A percentile compares a stretch with the other conserved stretches of the same genome.
Evolutionary conservation across 2,797 vertebrate species (phyloP).

Genomic region (Tenualosa ilisha): DNA sequence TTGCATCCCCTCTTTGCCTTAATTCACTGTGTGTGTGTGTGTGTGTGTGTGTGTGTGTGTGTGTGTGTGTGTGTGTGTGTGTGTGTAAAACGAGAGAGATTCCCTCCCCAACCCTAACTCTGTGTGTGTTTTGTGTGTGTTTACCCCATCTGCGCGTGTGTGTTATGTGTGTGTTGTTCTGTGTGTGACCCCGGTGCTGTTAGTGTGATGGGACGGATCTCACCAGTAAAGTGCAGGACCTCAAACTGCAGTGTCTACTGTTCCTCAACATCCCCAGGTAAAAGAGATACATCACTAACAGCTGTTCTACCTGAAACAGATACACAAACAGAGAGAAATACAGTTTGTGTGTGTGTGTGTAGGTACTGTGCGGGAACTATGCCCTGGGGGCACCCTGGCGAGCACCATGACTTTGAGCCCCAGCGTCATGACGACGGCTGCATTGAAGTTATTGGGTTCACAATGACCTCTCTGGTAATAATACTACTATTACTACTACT

Average conservation of each 20-base stretch:
- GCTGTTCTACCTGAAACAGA: not conserved
- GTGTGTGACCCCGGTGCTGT: not conserved
- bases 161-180: too few species aligned
- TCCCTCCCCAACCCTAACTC: too few species aligned
- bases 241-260: conserved; percentile 93
- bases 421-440: conserved; percentile 94
- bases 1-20: too few species aligned
- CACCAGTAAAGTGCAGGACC: conserved; percentile 93
- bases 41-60: too few species aligned
- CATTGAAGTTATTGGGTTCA: conserved; percentile 96
- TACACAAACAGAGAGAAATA: not conserved
- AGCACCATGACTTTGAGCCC: conserved; percentile 93
- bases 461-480: conserved; percentile 88
- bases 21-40: too few species aligned
- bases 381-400: conserved; percentile 95
- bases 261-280: conserved; percentile 97
- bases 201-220: conserved; percentile 92
- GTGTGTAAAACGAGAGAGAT: too few species aligned
- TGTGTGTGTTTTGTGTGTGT: too few species aligned
- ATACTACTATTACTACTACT: too few species aligned
- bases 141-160: too few species aligned
- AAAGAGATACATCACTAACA: conserved; percentile 35
- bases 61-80: too few species aligned
- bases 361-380: conserved; percentile 97
- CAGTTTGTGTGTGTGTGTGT: not conserved